Evolutionary conservation across 2,888 invertebrate genomes (phyloP), one percentile per base, ranked within the genome.

Genomic region (Macrophya alboannulata): DNA sequence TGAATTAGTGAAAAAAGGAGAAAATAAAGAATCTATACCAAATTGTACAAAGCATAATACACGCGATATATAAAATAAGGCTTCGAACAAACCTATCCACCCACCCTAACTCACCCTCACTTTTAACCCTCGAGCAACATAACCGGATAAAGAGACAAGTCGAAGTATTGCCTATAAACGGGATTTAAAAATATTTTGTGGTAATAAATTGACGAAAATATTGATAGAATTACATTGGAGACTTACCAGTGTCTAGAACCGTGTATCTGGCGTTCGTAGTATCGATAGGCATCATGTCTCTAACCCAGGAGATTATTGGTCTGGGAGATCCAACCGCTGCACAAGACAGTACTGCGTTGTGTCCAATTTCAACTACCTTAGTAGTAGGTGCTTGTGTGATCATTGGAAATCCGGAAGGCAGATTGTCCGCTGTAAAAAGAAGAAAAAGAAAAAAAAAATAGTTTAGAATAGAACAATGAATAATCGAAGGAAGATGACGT

Each of bases 281-380:
- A 93, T 98, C 97, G 90, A 99, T 96, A 85, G 98, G 99, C 91
- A 99, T 95, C 93, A 97, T 97, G 94, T 99, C 98, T 94, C 98
- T 97, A 88, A 99, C 96, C 99, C 99, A 99, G 89, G 97, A 96
- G 90, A 99, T 97, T 90, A 95, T 95, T 15, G 97, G 97, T 51
- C 96, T 94, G 4, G 98, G 98, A 91, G 95, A 97, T 84, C 99
- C 99, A 71, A 95, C 96, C 59, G 98, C 99, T 87, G 97, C 96
- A 94, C 99, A 99, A 71, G 97, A 96, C 91, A 99, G 96, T 40
- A 98, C 96, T 17, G 99, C 97, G 72, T 97, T 98, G 94, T 98
- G 98, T 25, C 98, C 99, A 88, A 98, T 98, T 94, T 99, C 99
- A 83, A 99, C 99, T 84, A 99, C 99, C 95, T 98, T 98, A 86